These are phyloP conservation scores for Oxygymnocypris stewartii DNA, from an alignment of 2,113 vertebrate genomes.

Conservation along the genomic window DNA sequence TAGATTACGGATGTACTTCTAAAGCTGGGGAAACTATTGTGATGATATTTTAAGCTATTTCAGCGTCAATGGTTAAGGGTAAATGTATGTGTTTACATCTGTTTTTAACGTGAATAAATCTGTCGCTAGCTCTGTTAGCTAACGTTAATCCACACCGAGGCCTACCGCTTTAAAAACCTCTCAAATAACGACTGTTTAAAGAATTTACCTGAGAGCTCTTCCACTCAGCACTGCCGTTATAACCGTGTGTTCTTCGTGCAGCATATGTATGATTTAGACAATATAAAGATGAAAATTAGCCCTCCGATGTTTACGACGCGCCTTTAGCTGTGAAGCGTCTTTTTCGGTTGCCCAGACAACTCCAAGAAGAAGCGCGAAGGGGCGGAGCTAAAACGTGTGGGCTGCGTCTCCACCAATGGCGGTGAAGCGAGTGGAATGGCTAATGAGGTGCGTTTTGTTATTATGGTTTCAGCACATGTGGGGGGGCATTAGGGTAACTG, in stretches of 20 bases:
- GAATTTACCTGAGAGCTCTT: conserved; percentile 16
- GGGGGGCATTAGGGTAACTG: neutral
- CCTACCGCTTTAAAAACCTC: conserved; percentile 27
- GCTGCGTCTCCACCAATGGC: neutral
- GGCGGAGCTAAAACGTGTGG: neutral
- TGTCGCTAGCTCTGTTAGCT: conserved; percentile 27
- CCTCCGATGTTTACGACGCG: conserved; percentile 18
- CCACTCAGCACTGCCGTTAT: neutral
- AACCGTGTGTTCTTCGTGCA: neutral
- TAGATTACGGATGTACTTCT: neutral
- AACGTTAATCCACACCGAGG: conserved; percentile 44
- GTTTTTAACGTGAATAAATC: neutral
- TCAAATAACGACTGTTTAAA: neutral
- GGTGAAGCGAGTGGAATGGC: neutral
- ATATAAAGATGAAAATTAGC: neutral
- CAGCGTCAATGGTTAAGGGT: neutral
- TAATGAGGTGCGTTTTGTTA: neutral
- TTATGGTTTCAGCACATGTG: neutral
- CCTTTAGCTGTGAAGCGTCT: conserved; percentile 46
- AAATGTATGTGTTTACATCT: neutral
- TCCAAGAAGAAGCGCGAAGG: neutral
- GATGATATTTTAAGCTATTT: too few relatives aligned
- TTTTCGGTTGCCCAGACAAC: conserved; percentile 60
- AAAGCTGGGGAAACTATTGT: neutral
- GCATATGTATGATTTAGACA: conserved; percentile 2